Base-by-base conservation (phyloP, 2,113 vertebrate species). In the Caranx ignobilis region DNA sequence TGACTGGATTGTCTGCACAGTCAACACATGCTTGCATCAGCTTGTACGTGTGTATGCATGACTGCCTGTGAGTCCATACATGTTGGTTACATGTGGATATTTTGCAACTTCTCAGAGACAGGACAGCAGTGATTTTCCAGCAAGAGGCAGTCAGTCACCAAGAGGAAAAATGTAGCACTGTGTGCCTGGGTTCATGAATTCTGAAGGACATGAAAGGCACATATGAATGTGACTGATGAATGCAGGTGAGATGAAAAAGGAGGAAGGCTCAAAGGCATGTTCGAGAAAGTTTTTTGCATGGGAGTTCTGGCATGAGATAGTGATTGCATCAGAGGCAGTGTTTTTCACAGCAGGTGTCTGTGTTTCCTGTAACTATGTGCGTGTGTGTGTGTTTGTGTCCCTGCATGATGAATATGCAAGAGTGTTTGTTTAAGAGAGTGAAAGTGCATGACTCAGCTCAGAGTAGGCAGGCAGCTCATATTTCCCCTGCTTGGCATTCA, bases 401-500 rank as follows among this genome's bases (percentile, higher is more conserved):
- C 0, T 10, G 4, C 21, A 37, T 41, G 34, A 87, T 71, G 57
- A 77, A 79, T 76, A 71, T 76, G 82, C 47, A 68, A 84, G 66
- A 65, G 77, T 88, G 84, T 91, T 90, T 88, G 86, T 82, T 83
- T 81, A 86, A 81, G 77, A 83, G 64, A 85, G 63, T 75, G 78
- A 62, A 77, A 77, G 77, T 78, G 83, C 72, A 77, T 91, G 88
- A 89, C 83, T 90, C 90, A 91, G 90, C 80, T 75, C 0, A 67
- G 82, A 83, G 92, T 89, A 77, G 76, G 87, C 75, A 89, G 77
- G 73, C 79, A 43, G 83, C 87, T 93, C 90, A 74, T 82, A 83
- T 91, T 91, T 92, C 90, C 77, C 71, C 67, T 81, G 68, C 77
- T 90, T 82, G 83, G 83, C 90, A 91, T 69, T 81, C 81, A 67